A percentile compares a stretch with the other conserved stretches of the same genome.
Evolutionary conservation across 2,797 vertebrate genomes (phyloP).

Genomic region (Coilia nasus): DNA sequence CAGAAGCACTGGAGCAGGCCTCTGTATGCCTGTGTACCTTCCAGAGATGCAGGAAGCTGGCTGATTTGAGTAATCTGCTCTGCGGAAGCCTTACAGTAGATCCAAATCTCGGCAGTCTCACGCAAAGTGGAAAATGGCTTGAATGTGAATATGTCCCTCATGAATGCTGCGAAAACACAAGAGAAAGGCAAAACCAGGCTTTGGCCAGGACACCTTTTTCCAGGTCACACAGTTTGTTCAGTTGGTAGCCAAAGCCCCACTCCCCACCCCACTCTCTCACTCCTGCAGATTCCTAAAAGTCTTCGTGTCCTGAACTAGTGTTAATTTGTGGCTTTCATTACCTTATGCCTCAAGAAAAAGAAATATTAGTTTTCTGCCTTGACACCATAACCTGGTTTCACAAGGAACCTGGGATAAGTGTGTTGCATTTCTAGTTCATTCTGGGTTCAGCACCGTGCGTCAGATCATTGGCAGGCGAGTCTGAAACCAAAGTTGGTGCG

Average conservation of each 20-base stretch:
- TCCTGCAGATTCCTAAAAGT: neutral
- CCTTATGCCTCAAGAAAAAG: constrained; percentile 27
- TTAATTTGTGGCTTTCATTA: constrained; percentile 24
- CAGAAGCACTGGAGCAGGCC: neutral
- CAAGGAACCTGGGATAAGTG: constrained; percentile 22
- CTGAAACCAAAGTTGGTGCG: constrained; percentile 18
- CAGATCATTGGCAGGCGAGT: constrained; percentile 14
- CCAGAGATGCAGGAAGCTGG: constrained; percentile 2
- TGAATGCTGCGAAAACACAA: constrained; percentile 40
- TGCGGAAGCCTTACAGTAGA: constrained; percentile 20
- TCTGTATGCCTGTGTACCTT: neutral
- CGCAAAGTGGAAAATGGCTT: constrained; percentile 39
- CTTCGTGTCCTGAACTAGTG: neutral
- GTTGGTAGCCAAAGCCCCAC: neutral
- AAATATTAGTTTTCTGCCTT: constrained; percentile 29
- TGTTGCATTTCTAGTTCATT: constrained; percentile 35
- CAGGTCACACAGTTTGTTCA: constrained; percentile 30
- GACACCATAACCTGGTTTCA: constrained; percentile 27
- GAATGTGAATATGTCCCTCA: constrained; percentile 41
- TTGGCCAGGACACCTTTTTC: constrained; percentile 25
- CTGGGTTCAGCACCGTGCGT: constrained; percentile 37
- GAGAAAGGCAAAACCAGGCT: constrained; percentile 53
- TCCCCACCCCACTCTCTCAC: constrained; percentile 1
- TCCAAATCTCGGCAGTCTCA: constrained; percentile 35
- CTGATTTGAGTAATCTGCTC: constrained; percentile 18